Evolutionary conservation across 2,888 invertebrate species (phyloP).

Genomic region (Cryptus viduatorius): DNA sequence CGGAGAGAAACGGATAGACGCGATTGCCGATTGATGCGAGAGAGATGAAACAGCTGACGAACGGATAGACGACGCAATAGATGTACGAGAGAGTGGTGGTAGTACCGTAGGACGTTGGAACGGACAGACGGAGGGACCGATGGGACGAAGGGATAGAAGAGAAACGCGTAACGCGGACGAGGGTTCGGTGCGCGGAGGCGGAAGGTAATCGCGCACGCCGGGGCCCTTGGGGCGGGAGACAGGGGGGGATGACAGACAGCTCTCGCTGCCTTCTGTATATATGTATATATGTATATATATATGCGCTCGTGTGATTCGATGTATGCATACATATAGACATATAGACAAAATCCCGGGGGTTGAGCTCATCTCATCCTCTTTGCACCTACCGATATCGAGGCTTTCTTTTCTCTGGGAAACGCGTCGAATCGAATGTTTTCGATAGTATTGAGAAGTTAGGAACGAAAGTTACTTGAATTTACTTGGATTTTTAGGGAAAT

Average conservation of each 20-base stretch:
- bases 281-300: slow-evolving; percentile 14
- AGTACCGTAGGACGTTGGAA: slow-evolving; percentile 70
- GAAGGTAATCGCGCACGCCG: slow-evolving; percentile 86
- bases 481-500: too few species aligned
- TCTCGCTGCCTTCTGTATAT: slow-evolving; percentile 30
- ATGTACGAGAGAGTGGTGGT: slow-evolving; percentile 69
- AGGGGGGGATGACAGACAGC: slow-evolving; percentile 70
- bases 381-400: slow-evolving; percentile 62
- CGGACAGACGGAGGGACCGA: slow-evolving; percentile 73
- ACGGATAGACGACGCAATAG: slow-evolving; percentile 66
- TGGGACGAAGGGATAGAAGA: slow-evolving; percentile 68
- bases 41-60: slow-evolving; percentile 80
- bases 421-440: slow-evolving; percentile 29
- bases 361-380: slow-evolving; percentile 57
- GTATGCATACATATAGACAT: slow-evolving; percentile 8
- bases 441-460: slow-evolving; percentile 8
- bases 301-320: slow-evolving; percentile 6
- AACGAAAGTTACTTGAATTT: background rate
- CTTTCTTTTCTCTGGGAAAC: slow-evolving; percentile 40
- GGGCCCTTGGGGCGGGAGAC: slow-evolving; percentile 59
- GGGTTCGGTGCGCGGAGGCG: slow-evolving; percentile 87
- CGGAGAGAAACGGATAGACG: slow-evolving; percentile 65
- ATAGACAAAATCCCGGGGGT: slow-evolving; percentile 72
- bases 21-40: slow-evolving; percentile 15
- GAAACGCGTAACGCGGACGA: slow-evolving; percentile 74